Evolutionary conservation across 2,113 vertebrate species (phyloP).

Genomic region (Odocoileus virginianus): DNA sequence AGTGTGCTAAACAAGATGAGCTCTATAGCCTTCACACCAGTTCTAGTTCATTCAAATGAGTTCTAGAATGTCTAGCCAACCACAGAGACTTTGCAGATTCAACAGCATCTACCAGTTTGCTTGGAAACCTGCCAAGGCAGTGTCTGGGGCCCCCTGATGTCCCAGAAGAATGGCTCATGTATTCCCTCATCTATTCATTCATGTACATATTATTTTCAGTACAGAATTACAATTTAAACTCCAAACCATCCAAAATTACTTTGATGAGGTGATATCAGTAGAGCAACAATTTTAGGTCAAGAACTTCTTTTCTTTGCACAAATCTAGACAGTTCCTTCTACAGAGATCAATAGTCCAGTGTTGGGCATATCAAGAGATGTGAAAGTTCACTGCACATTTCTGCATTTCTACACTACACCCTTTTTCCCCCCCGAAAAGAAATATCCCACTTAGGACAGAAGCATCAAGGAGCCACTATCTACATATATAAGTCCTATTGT

Average conservation of each 20-base stretch:
- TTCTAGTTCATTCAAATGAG: constrained; percentile 1
- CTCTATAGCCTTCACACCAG: not conserved
- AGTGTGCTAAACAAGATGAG: not conserved
- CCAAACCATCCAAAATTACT: not conserved
- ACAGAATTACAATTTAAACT: constrained; percentile 23
- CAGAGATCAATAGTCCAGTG: not conserved
- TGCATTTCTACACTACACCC: not conserved
- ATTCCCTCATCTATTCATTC: not conserved
- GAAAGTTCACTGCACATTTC: not conserved
- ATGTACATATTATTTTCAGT: not conserved
- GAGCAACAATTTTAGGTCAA: not conserved
- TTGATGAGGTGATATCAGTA: constrained; percentile 15
- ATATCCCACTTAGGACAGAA: not conserved
- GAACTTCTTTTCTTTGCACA: not conserved
- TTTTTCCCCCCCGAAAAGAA: fast-evolving
- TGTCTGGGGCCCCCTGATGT: fast-evolving
- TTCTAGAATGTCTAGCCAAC: not conserved
- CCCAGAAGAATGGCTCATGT: not conserved
- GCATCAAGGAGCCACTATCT: not conserved
- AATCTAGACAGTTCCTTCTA: not conserved
- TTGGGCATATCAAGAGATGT: not conserved
- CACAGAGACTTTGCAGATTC: not conserved
- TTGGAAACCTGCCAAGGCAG: not conserved
- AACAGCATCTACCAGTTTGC: not conserved
- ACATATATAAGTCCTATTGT: not conserved